These are phyloP conservation scores for Chondrosia reniformis DNA, from an alignment of 37 sponge, comb jelly and placozoan genomes.

Conservation along the genomic window DNA sequence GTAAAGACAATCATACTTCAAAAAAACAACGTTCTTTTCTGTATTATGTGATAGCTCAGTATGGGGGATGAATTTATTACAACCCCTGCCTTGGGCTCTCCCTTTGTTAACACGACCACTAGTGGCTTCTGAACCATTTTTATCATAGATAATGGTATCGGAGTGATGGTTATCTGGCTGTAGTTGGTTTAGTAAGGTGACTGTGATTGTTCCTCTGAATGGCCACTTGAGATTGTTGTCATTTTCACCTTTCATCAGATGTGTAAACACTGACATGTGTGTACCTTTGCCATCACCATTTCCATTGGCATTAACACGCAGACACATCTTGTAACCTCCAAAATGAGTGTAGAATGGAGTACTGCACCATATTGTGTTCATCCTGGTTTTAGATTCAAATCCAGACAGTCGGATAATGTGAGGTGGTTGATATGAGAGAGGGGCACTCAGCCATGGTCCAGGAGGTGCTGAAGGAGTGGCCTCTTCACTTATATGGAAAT, in stretches of 20 bases:
- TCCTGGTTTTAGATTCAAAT: not conserved
- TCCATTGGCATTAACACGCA: constrained; percentile 35
- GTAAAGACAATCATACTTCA: constrained; percentile 45
- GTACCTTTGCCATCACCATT: constrained; percentile 25
- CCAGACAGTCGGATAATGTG: not conserved
- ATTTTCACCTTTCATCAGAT: constrained; percentile 28
- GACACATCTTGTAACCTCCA: constrained; percentile 39
- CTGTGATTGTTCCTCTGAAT: not conserved
- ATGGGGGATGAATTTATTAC: not conserved
- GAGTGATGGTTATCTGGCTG: not conserved
- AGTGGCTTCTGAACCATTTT: not conserved
- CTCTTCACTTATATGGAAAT: too few species aligned
- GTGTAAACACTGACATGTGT: constrained; percentile 32
- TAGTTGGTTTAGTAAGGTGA: constrained; percentile 13
- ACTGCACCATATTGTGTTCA: not conserved
- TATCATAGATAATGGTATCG: too few species aligned
- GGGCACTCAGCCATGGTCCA: too few species aligned
- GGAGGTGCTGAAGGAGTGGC: too few species aligned
- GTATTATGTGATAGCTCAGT: not conserved
- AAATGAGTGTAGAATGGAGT: constrained; percentile 24
- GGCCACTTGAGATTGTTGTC: constrained; percentile 43
- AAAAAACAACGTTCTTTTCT: constrained; percentile 27
- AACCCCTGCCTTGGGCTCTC: not conserved
- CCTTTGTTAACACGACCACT: not conserved
- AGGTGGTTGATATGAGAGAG: too few species aligned